Evolutionary conservation across 2,113 vertebrate genomes (phyloP).

Genomic region (Indicator maculatus): DNA sequence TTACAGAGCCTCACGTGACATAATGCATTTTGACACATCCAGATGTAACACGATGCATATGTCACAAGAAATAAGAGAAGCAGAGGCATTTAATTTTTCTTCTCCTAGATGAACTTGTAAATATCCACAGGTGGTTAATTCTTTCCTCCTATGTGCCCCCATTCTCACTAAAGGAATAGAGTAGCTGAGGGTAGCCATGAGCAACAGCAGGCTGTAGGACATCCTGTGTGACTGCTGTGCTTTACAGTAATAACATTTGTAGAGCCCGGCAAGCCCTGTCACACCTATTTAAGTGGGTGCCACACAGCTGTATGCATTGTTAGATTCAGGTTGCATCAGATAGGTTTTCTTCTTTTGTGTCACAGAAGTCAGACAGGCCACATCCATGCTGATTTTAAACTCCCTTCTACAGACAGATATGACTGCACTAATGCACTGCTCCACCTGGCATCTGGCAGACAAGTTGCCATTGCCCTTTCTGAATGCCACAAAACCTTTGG

Average conservation of each 20-base stretch:
- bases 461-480: not conserved
- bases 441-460: rapidly evolving
- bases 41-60: not conserved
- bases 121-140: not conserved
- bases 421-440: not conserved
- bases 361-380: not conserved
- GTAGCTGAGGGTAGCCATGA: not conserved
- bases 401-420: rapidly evolving
- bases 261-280: not conserved
- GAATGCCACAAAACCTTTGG: rapidly evolving
- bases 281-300: rapidly evolving
- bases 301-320: rapidly evolving
- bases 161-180: rapidly evolving
- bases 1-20: not conserved
- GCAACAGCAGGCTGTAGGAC: not conserved
- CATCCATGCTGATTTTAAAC: rapidly evolving
- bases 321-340: rapidly evolving
- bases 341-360: not conserved
- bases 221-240: not conserved
- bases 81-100: not conserved
- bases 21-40: not conserved
- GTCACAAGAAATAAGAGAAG: slow-evolving; percentile 11
- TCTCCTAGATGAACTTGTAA: not conserved
- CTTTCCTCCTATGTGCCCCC: not conserved
- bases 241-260: not conserved